phyloP scores from a whole-genome alignment of 2,888 invertebrate species.

The Erebia epiphron region DNA sequence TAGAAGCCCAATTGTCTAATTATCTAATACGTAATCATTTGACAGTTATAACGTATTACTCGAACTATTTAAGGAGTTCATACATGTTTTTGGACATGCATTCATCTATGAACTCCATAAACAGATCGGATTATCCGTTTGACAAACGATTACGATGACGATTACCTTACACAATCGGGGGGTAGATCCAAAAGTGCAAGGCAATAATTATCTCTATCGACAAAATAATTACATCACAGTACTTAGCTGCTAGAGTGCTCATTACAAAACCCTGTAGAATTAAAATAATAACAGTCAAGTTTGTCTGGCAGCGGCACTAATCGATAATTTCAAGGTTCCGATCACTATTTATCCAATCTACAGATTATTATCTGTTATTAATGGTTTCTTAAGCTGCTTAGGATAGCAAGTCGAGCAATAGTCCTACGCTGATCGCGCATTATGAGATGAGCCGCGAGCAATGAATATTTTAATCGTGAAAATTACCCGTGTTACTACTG shows the following conservation, averaged over 20 bases:
- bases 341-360: conserved; percentile 24
- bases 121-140: too few species aligned
- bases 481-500: too few species aligned
- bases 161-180: too few species aligned
- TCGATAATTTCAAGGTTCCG: conserved; percentile 38
- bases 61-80: too few species aligned
- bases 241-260: conserved; percentile 1
- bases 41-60: too few species aligned
- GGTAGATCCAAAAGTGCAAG: neutral
- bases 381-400: conserved; percentile 16
- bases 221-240: conserved; percentile 22
- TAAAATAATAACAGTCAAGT: conserved; percentile 27
- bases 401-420: neutral
- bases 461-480: too few species aligned
- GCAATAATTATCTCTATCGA: neutral
- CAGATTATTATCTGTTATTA: conserved; percentile 16
- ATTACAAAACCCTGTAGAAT: conserved; percentile 27
- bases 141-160: too few species aligned
- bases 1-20: too few species aligned
- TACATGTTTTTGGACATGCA: too few species aligned
- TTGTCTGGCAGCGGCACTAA: conserved; percentile 33
- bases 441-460: neutral
- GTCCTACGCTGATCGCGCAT: neutral
- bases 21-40: too few species aligned
- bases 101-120: too few species aligned